These are phyloP conservation scores for fruit fly (Drosophila melanogaster) DNA, from an alignment of 1,140 invertebrate species.

Conservation along the genomic window Release_6_plus_ISO1_MT NT_033777.3:26011001-26011500, in stretches of 20 bases:
- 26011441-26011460: slow-evolving; percentile 51
- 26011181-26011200: slow-evolving; percentile 84
- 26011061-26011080: slow-evolving; percentile 57
- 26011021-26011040: slow-evolving; percentile 86
- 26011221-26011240: slow-evolving; percentile 55
- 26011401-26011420: slow-evolving; percentile 66
- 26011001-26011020: slow-evolving; percentile 84
- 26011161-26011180: slow-evolving; percentile 88
- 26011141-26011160: slow-evolving; percentile 86
- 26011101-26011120: slow-evolving; percentile 80
- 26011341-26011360: slow-evolving; percentile 85
- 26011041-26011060: slow-evolving; percentile 82
- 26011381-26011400: background rate
- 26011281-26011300: slow-evolving; percentile 87
- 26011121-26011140: slow-evolving; percentile 77
- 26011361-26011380: slow-evolving; percentile 86
- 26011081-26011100: slow-evolving; percentile 70
- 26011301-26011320: slow-evolving; percentile 81
- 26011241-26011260: slow-evolving; percentile 85
- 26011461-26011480: slow-evolving; percentile 71
- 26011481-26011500: slow-evolving; percentile 77
- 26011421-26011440: slow-evolving; percentile 72
- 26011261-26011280: slow-evolving; percentile 86
- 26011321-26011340: slow-evolving; percentile 78
- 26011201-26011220: slow-evolving; percentile 85